Evolutionary conservation across 2,888 invertebrate genomes (phyloP), one percentile per base, ranked within the genome.

Genomic region (Diachrysia chrysitis): DNA sequence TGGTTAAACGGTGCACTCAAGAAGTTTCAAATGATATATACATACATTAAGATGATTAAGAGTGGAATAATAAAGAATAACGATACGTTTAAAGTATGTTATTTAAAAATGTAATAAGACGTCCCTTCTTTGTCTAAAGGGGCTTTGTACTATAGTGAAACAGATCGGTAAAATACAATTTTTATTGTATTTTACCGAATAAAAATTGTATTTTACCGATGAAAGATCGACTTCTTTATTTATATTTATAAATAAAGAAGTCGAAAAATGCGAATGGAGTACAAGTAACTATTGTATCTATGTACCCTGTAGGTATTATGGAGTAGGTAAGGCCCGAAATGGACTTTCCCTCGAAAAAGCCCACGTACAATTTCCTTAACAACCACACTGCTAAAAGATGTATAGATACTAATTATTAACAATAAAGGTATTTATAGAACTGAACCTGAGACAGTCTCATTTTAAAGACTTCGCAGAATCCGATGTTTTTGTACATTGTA

Each of bases 401-500:
- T 42, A 42, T n/a, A 42, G 4, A n/a, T 37, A 37, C 16, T 37
- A 14, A 14, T 37, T 37, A 14, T 16, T 37, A 4, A 37, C 37
- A 16, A 5, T 7, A 42, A n/a, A n/a, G 1, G 4, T 42, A 42
- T 42, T 42, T 42, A 42, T 42, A 51, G 19, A 51, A 19, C 10
- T 21, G 1, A 10, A 51, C 48, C 21, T 51, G 48, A 51, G 12
- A 51, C 48, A 21, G 48, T 51, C 17, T 51, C 37, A 42, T 59
- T 42, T 37, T 12, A 10, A 16, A 70, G 16, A 35, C 54, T 60
- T 53, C 61, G 25, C 29, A 54, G 42, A 66, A 59, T 58, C 46
- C 37, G 59, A 59, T 48, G 42, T 66, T 66, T 70, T 71, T 71
- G 71, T 65, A 56, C 59, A 73, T 54, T 65, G 73, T 66, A 35